phyloP scores from a whole-genome alignment of 2,113 vertebrate genomes.

The Eudyptes chrysolophus region DNA sequence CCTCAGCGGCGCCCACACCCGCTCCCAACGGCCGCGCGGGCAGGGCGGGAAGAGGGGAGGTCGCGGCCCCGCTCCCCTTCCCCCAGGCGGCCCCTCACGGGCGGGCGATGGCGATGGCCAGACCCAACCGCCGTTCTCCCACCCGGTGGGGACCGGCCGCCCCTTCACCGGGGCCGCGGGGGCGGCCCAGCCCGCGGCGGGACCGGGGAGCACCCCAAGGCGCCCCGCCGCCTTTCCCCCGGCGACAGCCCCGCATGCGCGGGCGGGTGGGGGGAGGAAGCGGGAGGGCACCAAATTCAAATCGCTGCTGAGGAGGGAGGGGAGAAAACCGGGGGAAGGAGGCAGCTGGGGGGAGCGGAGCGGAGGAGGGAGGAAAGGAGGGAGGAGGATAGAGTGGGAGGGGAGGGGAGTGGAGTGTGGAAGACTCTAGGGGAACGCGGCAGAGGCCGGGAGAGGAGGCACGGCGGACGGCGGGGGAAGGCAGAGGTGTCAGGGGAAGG shows the following conservation, averaged over 20 bases:
- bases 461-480: background rate
- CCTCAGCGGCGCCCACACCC: background rate
- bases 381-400: background rate
- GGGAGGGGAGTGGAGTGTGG: background rate
- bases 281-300: slow-evolving; percentile 31
- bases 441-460: background rate
- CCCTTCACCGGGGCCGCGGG: background rate
- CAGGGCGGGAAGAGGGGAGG: background rate
- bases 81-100: background rate
- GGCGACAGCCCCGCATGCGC: background rate
- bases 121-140: background rate
- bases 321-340: background rate
- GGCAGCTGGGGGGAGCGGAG: background rate
- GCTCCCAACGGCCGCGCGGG: background rate
- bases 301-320: slow-evolving; percentile 10
- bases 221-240: background rate
- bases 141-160: background rate
- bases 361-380: background rate
- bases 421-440: background rate
- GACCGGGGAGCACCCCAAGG: background rate
- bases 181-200: background rate
- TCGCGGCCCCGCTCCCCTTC: background rate
- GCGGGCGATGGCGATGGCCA: background rate
- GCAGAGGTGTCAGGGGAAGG: background rate
- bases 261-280: background rate